Evolutionary conservation across 2,888 invertebrate species (phyloP).

Genomic region (Xestia xanthographa): DNA sequence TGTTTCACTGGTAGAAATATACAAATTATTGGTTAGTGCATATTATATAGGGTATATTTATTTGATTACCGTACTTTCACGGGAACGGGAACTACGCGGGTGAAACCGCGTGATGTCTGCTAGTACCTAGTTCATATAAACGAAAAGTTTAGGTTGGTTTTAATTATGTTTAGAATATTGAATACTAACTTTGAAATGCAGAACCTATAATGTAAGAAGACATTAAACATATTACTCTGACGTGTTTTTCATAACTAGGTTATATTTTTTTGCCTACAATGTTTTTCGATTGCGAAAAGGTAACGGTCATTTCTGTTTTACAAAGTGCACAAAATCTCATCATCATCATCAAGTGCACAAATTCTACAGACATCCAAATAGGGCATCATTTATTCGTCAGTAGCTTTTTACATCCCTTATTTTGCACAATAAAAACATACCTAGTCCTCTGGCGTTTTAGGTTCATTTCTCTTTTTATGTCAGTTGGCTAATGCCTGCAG

Average conservation of each 20-base stretch:
- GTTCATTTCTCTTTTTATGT: slow-evolving; percentile 31
- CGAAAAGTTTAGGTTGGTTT: too few species aligned
- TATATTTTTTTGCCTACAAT: neutral
- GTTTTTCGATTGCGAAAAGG: neutral
- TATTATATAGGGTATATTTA: too few species aligned
- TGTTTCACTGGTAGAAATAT: too few species aligned
- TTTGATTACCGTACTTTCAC: too few species aligned
- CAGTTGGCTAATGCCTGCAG: slow-evolving; percentile 31
- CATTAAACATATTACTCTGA: too few species aligned
- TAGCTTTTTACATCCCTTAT: slow-evolving; percentile 14
- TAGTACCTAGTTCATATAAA: too few species aligned
- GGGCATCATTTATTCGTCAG: neutral
- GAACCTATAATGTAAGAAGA: too few species aligned
- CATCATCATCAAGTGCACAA: too few species aligned
- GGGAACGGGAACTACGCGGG: too few species aligned
- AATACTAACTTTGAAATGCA: neutral
- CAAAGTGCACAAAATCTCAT: neutral
- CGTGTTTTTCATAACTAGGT: neutral
- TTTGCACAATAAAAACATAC: neutral
- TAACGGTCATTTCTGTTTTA: neutral
- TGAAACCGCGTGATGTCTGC: too few species aligned
- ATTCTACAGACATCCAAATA: neutral
- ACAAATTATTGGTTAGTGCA: too few species aligned
- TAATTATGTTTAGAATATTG: too few species aligned
- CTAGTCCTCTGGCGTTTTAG: slow-evolving; percentile 8